Percentiles rank a stretch among this genome's conserved stretches.
Conservation (phyloP, 2,888 invertebrate species). For the Corbicula japonica region DNA sequence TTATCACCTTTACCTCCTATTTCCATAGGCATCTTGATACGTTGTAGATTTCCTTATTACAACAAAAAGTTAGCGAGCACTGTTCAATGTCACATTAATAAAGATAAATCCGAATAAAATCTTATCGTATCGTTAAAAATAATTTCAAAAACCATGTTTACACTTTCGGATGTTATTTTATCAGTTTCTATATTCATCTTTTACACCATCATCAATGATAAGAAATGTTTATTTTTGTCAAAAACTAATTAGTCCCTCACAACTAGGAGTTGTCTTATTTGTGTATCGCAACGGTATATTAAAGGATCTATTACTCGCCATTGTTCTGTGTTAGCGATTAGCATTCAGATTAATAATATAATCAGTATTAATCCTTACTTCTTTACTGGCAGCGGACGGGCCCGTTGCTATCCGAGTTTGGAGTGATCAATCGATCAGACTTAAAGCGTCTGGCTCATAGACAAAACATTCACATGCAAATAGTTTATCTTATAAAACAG, state of each 20-base stretch:
- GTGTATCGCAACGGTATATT: slow-evolving; percentile 26
- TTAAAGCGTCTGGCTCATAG: too few relatives aligned
- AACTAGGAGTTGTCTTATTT: background rate
- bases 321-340: slow-evolving; percentile 36
- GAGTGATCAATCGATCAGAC: slow-evolving; percentile 17
- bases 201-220: too few relatives aligned
- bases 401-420: slow-evolving; percentile 32
- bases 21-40: slow-evolving; percentile 60
- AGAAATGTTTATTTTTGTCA: background rate
- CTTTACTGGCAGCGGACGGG: background rate
- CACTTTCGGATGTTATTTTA: too few relatives aligned
- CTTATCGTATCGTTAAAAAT: slow-evolving; percentile 6
- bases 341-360: slow-evolving; percentile 32
- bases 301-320: slow-evolving; percentile 19
- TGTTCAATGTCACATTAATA: background rate
- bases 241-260: background rate
- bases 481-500: too few relatives aligned
- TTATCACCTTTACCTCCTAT: slow-evolving; percentile 69
- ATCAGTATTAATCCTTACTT: slow-evolving; percentile 24
- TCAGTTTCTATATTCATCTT: too few relatives aligned
- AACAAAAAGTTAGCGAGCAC: background rate
- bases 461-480: too few relatives aligned
- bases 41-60: background rate
- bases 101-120: slow-evolving; percentile 26
- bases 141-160: too few relatives aligned